Conservation (phyloP, 2,888 invertebrate genomes). For the Drosophila monieri region DNA sequence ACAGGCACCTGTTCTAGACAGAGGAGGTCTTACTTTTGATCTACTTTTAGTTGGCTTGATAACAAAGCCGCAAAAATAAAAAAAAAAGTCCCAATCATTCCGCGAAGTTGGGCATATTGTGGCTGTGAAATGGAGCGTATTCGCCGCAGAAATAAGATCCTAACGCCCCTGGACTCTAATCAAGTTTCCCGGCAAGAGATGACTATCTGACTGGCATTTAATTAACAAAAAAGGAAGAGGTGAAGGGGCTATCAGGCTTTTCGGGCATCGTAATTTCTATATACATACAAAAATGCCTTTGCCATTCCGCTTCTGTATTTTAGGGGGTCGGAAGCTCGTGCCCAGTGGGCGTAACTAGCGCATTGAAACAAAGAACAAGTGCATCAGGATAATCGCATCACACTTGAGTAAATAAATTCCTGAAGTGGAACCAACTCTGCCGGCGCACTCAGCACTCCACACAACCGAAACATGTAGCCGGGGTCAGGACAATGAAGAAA, state of each 20-base stretch:
- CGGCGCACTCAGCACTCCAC: conserved; percentile 33
- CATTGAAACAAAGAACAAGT: conserved; percentile 67
- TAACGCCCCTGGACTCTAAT: conserved; percentile 37
- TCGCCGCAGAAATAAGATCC: conserved; percentile 5
- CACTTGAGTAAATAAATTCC: conserved; percentile 78
- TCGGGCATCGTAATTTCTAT: conserved; percentile 22
- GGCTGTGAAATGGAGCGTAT: conserved; percentile 46
- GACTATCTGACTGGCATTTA: conserved; percentile 60
- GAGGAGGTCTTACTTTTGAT: conserved; percentile 16
- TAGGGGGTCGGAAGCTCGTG: conserved; percentile 13
- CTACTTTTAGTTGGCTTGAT: conserved; percentile 11
- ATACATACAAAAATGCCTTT: conserved; percentile 13
- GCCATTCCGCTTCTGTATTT: conserved; percentile 20
- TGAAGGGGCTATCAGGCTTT: conserved; percentile 24
- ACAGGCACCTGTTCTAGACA: conserved; percentile 17
- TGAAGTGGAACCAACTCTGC: conserved; percentile 66
- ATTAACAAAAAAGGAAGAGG: conserved; percentile 49
- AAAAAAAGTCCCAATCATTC: conserved; percentile 13
- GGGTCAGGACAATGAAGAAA: conserved; percentile 27
- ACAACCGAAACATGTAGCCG: conserved; percentile 47
- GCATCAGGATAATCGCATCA: conserved; percentile 76
- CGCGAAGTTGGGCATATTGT: conserved; percentile 29
- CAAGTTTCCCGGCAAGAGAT: conserved; percentile 50
- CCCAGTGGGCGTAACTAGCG: conserved; percentile 42
- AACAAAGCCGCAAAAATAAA: conserved; percentile 9